Percentiles rank a stretch among this genome's conserved stretches.
Evolutionary conservation across 2,888 invertebrate genomes (phyloP).

Genomic region (Dasypolia templi): DNA sequence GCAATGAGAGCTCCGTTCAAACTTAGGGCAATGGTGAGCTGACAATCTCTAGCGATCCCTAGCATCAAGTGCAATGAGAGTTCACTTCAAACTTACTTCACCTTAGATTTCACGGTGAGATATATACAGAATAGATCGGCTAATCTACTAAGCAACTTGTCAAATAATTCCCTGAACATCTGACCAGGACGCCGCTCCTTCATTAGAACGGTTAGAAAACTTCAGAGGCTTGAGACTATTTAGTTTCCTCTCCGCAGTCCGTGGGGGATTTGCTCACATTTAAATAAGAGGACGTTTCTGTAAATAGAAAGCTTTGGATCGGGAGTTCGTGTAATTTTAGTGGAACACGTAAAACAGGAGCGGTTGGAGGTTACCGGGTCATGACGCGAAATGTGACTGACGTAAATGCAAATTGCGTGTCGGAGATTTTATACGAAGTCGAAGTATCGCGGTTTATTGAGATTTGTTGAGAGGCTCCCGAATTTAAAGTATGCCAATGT

Average conservation of each 20-base stretch:
- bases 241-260: conserved; percentile 60
- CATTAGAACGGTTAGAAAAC: conserved; percentile 38
- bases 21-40: too few relatives aligned
- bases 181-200: conserved; percentile 14
- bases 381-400: conserved; percentile 47
- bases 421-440: conserved; percentile 45
- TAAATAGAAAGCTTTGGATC: conserved; percentile 63
- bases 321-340: conserved; percentile 64
- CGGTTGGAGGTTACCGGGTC: conserved; percentile 41
- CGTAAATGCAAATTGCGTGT: conserved; percentile 61
- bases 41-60: too few relatives aligned
- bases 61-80: too few relatives aligned
- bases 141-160: conserved; percentile 3
- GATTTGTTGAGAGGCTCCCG: conserved; percentile 27
- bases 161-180: conserved; percentile 24
- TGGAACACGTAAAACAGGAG: conserved; percentile 52
- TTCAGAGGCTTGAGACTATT: conserved; percentile 49
- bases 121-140: too few relatives aligned
- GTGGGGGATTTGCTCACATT: conserved; percentile 65
- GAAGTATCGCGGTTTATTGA: conserved; percentile 46
- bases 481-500: conserved; percentile 30
- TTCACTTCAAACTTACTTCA: too few relatives aligned
- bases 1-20: too few relatives aligned
- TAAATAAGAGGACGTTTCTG: conserved; percentile 66
- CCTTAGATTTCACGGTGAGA: too few relatives aligned